A percentile compares a stretch with the other conserved stretches of the same genome.
Evolutionary conservation across 53 echinoderm and acorn worm species (phyloP).

Genomic region (Holothuria scabra): DNA sequence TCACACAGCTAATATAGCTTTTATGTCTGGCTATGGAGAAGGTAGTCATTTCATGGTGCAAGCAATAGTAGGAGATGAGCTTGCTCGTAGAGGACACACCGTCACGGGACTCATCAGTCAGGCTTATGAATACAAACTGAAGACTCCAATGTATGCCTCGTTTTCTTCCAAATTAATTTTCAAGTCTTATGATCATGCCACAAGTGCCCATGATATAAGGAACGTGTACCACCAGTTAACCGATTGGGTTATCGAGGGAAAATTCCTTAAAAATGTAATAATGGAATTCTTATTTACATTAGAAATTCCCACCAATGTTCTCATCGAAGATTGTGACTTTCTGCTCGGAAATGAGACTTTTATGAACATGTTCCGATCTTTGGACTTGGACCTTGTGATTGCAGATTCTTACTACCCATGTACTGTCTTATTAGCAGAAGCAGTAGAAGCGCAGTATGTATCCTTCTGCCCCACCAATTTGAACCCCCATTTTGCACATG

Average conservation of each 20-base stretch:
- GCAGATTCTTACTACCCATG: constrained; percentile 45
- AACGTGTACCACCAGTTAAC: constrained; percentile 36
- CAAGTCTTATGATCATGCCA: constrained; percentile 32
- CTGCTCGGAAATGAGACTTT: constrained; percentile 41
- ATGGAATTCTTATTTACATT: constrained; percentile 29
- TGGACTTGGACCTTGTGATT: constrained; percentile 35
- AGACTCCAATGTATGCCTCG: constrained; percentile 25
- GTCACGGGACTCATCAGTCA: constrained; percentile 44
- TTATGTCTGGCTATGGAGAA: constrained; percentile 50
- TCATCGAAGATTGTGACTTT: constrained; percentile 41
- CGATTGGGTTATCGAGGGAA: constrained; percentile 48
- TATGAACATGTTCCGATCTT: constrained; percentile 27
- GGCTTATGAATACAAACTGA: constrained; percentile 39
- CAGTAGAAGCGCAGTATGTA: constrained; percentile 24
- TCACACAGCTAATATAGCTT: constrained; percentile 22
- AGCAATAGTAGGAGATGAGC: constrained; percentile 47
- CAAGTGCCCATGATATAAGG: constrained; percentile 40
- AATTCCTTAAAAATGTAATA: constrained; percentile 37
- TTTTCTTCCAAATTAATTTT: constrained; percentile 27
- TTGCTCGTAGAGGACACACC: constrained; percentile 35
- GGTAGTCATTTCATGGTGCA: constrained; percentile 48
- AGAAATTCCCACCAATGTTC: constrained; percentile 35
- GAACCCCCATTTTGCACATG: constrained; percentile 46
- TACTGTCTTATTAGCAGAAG: constrained; percentile 30
- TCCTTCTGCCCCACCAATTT: constrained; percentile 44